Evolutionary conservation across 2,888 invertebrate genomes (phyloP).

Genomic region (Caenorhabditis sinica): DNA sequence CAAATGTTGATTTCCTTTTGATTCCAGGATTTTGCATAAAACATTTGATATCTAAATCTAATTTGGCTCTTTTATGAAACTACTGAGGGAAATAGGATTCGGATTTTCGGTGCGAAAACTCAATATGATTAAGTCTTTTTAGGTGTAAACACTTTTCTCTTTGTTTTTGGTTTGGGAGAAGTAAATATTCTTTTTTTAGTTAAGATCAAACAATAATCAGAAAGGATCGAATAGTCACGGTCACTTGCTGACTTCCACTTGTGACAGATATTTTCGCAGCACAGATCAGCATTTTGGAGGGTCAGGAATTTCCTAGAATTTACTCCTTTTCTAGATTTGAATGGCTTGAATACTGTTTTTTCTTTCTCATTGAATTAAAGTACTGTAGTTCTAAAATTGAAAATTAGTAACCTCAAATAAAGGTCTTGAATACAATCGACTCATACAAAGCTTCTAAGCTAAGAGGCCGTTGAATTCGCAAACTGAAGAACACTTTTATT

Average conservation of each 20-base stretch:
- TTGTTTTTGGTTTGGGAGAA: background rate
- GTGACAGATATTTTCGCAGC: too few species aligned
- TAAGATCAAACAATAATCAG: slow-evolving; percentile 16
- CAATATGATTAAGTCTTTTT: slow-evolving; percentile 18
- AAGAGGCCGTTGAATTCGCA: too few species aligned
- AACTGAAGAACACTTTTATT: too few species aligned
- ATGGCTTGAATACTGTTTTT: too few species aligned
- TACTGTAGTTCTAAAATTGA: too few species aligned
- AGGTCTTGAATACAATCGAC: too few species aligned
- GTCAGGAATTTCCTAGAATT: too few species aligned
- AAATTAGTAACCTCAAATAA: too few species aligned
- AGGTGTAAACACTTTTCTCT: slow-evolving; percentile 28
- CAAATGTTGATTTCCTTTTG: slow-evolving; percentile 1
- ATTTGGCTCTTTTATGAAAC: slow-evolving; percentile 24
- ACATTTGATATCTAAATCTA: slow-evolving; percentile 10
- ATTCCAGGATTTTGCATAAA: slow-evolving; percentile 22
- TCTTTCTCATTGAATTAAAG: too few species aligned
- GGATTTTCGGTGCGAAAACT: slow-evolving; percentile 25
- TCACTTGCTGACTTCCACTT: background rate
- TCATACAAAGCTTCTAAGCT: too few species aligned
- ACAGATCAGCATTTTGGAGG: too few species aligned
- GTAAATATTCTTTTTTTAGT: slow-evolving; percentile 5
- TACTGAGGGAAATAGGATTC: background rate
- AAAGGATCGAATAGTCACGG: background rate
- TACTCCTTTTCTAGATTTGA: too few species aligned